Base-by-base conservation (phyloP, 2,888 invertebrate genomes). In the Ormyrus nitidulus region DNA sequence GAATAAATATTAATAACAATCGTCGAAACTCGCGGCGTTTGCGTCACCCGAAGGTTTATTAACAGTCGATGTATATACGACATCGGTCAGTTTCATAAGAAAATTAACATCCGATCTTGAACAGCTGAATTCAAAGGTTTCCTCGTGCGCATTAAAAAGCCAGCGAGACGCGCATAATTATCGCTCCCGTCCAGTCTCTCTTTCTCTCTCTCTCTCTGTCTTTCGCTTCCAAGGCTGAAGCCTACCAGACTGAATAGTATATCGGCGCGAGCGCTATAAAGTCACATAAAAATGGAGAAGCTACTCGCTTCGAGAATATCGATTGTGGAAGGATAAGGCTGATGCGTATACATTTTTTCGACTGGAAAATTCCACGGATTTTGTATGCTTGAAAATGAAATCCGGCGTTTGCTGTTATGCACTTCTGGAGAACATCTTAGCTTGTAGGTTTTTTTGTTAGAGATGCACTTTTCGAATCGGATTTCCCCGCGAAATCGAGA, bases 141-240 rank as follows among this genome's bases (percentile, higher is more conserved):
- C 44, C 58, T 69, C 48, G 59, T 34, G 34, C 48, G 69, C 53
- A 56, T 76, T 68, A 68, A 75, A 59, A 75, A 61, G 10, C 59
- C 58, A 76, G 62, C 62, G 70, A 77, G 64, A 71, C 64, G 64
- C 65, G 70, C 70, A 71, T 77, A 77, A 77, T 71, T 77, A 64
- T 56, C 59, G 44, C 11, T 49, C 7, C 51, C 44, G 48, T n/a
- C 11, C 58, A 46, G 7, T 58, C 46, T n/a, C 19, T 10, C 62
- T 72, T 44, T 59, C 48, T 71, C 58, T 13, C 58, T 58, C 58
- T 59, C 54, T 44, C 19, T 46, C 51, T 51, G 13, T 51, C 11
- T 61, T 53, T 58, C 56, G 34, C 9, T 56, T 65, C 13, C 56
- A 73, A 64, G 64, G 73, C 62, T 46, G 56, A 44, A 62, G 59